Base-by-base conservation (phyloP, 2,888 invertebrate genomes). In the Eristalis tenax region DNA sequence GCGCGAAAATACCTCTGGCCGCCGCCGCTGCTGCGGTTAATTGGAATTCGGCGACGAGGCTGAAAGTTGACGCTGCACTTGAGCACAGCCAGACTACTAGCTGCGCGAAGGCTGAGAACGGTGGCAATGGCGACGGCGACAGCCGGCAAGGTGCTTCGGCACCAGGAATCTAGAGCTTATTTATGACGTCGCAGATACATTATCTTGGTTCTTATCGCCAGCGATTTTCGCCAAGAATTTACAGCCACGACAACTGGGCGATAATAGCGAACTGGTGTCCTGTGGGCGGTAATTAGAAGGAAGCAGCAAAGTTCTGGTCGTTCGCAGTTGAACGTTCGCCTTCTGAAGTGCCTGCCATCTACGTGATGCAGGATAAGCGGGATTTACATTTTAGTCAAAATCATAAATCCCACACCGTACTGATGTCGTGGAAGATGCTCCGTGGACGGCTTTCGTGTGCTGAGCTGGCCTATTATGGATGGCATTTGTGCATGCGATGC, bases 221-320 rank as follows among this genome's bases (percentile, higher is more conserved):
- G 70, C 56, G 85, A 82, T 77, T 86, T 82, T 86, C 28, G 57
- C 65, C 5, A 11, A 15, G 40, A 69, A 40, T 82, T 86, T 74
- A 86, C 64, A 74, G 56, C 63, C 40, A n/a, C 38, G 59, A 57
- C 40, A 66, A 66, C 18, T 57, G 50, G 11, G 38, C 43, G 64
- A 81, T 74, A 70, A 71, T 73, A 73, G 69, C 13, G 68, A 83
- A 77, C 63, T 63, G 43, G 63, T 61, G 71, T 83, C 74, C 83
- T 66, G 86, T 83, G 83, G 86, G 83, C 75, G 86, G 78, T 86
- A 83, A 83, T 83, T 86, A 86, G 83, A 82, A 71, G 74, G 66
- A 75, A 86, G 75, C 65, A 61, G 28, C 59, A 75, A 66, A 50
- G 70, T 61, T 26, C 63, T 23, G 40, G 22, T 35, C 13, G 43